phyloP scores from a whole-genome alignment of 2,888 invertebrate species.

The Trachelus troglodyta region DNA sequence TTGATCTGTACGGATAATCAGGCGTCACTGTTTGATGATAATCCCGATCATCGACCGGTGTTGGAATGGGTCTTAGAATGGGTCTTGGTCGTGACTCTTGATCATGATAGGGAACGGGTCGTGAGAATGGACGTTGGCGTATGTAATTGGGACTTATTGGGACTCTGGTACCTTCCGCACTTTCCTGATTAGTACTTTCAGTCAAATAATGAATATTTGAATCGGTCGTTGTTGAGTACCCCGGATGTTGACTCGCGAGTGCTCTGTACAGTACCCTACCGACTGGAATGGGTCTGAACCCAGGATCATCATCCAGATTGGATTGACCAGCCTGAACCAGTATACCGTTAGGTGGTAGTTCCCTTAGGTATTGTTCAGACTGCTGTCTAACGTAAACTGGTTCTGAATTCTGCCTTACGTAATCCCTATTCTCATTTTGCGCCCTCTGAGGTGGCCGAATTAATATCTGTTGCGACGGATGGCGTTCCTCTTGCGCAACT shows the following conservation, averaged over 20 bases:
- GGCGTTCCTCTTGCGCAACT: slow-evolving; percentile 46
- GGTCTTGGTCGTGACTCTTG: slow-evolving; percentile 40
- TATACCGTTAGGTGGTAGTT: slow-evolving; percentile 48
- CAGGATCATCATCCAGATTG: slow-evolving; percentile 47
- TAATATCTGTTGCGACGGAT: slow-evolving; percentile 49
- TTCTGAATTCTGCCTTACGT: slow-evolving; percentile 48
- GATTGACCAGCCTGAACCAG: slow-evolving; percentile 41
- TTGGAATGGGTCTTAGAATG: slow-evolving; percentile 41
- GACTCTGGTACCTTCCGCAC: slow-evolving; percentile 46
- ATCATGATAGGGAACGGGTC: slow-evolving; percentile 35
- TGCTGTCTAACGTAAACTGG: slow-evolving; percentile 53
- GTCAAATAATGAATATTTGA: slow-evolving; percentile 57
- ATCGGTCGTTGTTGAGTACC: slow-evolving; percentile 49
- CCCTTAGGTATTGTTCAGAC: slow-evolving; percentile 47
- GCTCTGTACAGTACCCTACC: slow-evolving; percentile 50
- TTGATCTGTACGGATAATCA: slow-evolving; percentile 51
- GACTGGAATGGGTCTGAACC: slow-evolving; percentile 47
- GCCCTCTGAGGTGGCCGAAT: slow-evolving; percentile 40
- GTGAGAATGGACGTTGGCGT: slow-evolving; percentile 42
- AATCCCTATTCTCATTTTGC: slow-evolving; percentile 44
- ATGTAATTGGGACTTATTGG: slow-evolving; percentile 42
- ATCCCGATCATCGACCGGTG: slow-evolving; percentile 49
- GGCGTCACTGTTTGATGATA: slow-evolving; percentile 49
- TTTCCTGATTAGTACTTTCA: slow-evolving; percentile 48
- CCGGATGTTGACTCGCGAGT: slow-evolving; percentile 42